Conservation (phyloP, 2,888 invertebrate genomes). For the Eucriotettix oculatus region DNA sequence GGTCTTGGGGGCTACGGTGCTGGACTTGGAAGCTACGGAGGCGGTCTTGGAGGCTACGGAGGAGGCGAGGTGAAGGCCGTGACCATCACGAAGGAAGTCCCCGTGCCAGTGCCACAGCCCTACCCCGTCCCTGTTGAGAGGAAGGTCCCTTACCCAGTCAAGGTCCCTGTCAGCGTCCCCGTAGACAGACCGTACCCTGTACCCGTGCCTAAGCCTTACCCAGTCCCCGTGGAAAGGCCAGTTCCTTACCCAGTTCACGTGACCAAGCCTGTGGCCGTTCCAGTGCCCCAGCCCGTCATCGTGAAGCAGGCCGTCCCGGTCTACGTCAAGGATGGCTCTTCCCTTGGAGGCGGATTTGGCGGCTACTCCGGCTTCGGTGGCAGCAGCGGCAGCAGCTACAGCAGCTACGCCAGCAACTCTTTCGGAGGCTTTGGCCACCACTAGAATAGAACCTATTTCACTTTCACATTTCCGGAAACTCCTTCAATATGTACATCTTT, state of each 20-base stretch:
- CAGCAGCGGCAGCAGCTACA: too few species aligned
- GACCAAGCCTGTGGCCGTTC: constrained; percentile 8
- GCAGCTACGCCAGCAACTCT: too few species aligned
- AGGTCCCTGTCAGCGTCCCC: constrained; percentile 30
- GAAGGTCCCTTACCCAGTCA: constrained; percentile 21
- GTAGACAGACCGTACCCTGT: constrained; percentile 25
- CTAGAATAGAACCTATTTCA: too few species aligned
- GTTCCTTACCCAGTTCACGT: constrained; percentile 28
- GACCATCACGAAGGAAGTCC: constrained; percentile 10
- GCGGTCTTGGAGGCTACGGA: constrained; percentile 1
- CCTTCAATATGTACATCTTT: too few species aligned
- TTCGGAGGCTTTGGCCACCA: too few species aligned
- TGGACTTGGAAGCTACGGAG: neutral
- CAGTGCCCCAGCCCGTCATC: constrained; percentile 44
- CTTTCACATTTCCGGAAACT: too few species aligned
- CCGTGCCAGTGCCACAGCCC: constrained; percentile 20
- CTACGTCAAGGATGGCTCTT: neutral
- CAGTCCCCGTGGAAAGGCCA: constrained; percentile 16
- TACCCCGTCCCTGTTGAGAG: constrained; percentile 23
- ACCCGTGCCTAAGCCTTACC: constrained; percentile 39
- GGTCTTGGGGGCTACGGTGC: neutral
- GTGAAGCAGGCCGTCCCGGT: constrained; percentile 31
- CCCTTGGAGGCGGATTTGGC: too few species aligned
- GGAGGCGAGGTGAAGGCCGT: constrained; percentile 7
- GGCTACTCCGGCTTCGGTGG: too few species aligned